Conservation (phyloP, 37 sponge, comb jelly and placozoan genomes). For the Oopsacas minuta region DNA sequence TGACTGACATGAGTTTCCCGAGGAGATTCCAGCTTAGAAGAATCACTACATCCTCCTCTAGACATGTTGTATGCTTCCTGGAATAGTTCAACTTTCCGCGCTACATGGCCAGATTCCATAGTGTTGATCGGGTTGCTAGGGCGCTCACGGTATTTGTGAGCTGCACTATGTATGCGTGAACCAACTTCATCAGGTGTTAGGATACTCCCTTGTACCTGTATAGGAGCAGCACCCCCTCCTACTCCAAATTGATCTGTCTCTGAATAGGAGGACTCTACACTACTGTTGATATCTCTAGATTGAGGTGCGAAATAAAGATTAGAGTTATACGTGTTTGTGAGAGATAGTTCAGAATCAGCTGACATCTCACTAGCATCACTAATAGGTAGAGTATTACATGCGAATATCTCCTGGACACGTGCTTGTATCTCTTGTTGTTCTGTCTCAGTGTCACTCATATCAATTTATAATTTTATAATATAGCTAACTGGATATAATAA, state of each 20-base stretch:
- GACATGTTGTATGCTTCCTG: background rate
- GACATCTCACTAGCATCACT: background rate
- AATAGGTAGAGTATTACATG: background rate
- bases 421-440: background rate
- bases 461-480: background rate
- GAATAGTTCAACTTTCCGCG: background rate
- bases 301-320: background rate
- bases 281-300: background rate
- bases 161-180: background rate
- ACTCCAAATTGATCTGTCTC: background rate
- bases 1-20: background rate
- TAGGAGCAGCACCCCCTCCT: background rate
- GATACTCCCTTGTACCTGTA: background rate
- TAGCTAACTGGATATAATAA: background rate
- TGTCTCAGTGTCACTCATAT: conserved; percentile 8
- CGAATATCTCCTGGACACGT: conserved; percentile 10
- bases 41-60: background rate
- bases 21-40: background rate
- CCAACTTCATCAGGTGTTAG: background rate
- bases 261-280: background rate
- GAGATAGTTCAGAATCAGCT: background rate
- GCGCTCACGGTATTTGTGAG: background rate
- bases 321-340: background rate
- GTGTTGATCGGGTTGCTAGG: conserved; percentile 3
- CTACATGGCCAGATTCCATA: conserved; percentile 15